These are phyloP conservation scores for Sabatieria punctata DNA, from an alignment of 2,888 invertebrate genomes.

Conservation along the genomic window DNA sequence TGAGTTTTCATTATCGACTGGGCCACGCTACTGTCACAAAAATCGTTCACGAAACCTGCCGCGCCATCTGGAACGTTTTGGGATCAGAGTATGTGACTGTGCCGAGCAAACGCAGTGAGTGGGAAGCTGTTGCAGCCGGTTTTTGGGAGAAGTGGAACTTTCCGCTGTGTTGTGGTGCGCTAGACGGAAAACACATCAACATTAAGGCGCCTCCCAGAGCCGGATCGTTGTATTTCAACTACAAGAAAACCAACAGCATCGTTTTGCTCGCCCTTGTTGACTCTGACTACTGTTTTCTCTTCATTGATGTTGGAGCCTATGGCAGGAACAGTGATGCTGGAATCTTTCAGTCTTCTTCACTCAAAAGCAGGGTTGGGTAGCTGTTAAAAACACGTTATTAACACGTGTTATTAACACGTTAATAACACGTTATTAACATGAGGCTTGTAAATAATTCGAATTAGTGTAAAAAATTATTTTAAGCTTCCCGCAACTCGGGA, in stretches of 20 bases:
- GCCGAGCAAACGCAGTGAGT: neutral
- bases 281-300: neutral
- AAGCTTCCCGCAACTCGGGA: no score
- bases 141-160: slow-evolving; percentile 22
- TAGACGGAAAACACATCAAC: slow-evolving; percentile 28
- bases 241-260: slow-evolving; percentile 22
- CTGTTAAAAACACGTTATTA: no score
- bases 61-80: neutral
- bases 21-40: neutral
- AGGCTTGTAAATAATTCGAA: no score
- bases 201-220: slow-evolving; percentile 19
- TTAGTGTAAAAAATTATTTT: no score
- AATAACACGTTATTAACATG: no score
- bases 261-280: slow-evolving; percentile 31
- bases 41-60: neutral
- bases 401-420: no score
- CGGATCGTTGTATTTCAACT: slow-evolving; percentile 24
- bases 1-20: neutral
- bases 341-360: slow-evolving; percentile 16
- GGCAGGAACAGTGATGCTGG: slow-evolving; percentile 29
- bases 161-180: slow-evolving; percentile 25
- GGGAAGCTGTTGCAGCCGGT: slow-evolving; percentile 7
- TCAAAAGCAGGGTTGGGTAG: no score
- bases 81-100: neutral
- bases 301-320: slow-evolving; percentile 27